phyloP scores from a whole-genome alignment of 2,113 vertebrate species.

The Naja naja region DNA sequence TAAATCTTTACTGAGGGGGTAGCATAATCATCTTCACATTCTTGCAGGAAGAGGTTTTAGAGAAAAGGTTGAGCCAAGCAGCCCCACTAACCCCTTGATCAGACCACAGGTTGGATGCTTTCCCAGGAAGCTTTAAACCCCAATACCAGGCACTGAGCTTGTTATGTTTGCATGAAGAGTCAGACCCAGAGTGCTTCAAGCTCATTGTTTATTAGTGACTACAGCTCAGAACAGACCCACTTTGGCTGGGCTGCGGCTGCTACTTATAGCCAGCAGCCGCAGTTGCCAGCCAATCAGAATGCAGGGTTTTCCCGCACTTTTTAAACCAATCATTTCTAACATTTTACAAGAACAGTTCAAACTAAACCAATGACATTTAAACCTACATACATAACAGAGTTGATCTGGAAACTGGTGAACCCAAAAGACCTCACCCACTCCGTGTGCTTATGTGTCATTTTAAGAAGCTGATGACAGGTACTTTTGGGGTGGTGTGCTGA shows the following conservation, averaged over 20 bases:
- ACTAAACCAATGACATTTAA: too few species aligned
- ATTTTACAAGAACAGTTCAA: too few species aligned
- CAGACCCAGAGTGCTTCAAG: too few species aligned
- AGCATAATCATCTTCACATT: conserved; percentile 45
- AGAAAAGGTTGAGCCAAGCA: neutral
- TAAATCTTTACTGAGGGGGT: conserved; percentile 11
- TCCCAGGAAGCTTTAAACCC: neutral
- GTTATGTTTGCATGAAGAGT: too few species aligned
- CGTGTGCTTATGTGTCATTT: neutral
- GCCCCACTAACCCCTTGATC: neutral
- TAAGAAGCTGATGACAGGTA: neutral
- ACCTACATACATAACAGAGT: too few species aligned
- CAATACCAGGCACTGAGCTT: neutral
- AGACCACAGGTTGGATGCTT: neutral
- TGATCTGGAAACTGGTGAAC: neutral
- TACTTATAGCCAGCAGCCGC: too few species aligned
- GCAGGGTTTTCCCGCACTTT: too few species aligned
- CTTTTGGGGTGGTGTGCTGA: neutral
- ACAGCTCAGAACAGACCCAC: too few species aligned
- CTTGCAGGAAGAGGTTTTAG: conserved; percentile 14
- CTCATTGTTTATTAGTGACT: too few species aligned
- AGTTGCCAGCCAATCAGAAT: too few species aligned
- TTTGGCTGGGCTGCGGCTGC: too few species aligned
- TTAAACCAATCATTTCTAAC: too few species aligned
- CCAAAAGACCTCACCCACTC: neutral